phyloP scores from a whole-genome alignment of 1,140 invertebrate species.

The Macrobrachium nipponense region DNA sequence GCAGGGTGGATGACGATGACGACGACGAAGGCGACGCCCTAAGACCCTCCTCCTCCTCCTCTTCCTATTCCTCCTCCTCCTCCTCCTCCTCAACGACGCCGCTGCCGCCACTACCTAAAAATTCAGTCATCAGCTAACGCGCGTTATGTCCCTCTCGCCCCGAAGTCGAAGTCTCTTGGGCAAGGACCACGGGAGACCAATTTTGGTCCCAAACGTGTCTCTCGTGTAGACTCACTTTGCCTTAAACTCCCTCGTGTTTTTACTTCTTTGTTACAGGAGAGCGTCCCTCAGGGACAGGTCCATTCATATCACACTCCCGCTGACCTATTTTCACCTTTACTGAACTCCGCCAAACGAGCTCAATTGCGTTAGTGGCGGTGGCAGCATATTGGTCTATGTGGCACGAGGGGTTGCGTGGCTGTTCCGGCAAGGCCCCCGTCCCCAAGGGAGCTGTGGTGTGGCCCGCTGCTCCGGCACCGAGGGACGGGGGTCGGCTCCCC shows the following conservation, averaged over 20 bases:
- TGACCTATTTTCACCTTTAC: conserved; percentile 56
- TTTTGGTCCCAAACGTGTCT: conserved; percentile 30
- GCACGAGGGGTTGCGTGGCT: conserved; percentile 4
- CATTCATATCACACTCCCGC: conserved; percentile 52
- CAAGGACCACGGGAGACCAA: conserved; percentile 21
- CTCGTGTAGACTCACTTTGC: conserved; percentile 35
- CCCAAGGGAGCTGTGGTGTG: conserved; percentile 1
- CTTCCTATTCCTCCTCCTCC: conserved; percentile 5
- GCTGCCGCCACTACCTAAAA: conserved; percentile 35
- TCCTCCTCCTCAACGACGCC: neutral
- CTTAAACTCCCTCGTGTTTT: conserved; percentile 39
- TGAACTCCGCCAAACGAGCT: conserved; percentile 39
- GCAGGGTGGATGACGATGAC: too few species aligned
- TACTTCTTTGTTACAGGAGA: conserved; percentile 41
- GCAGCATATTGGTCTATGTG: conserved; percentile 39
- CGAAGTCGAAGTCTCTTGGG: conserved; percentile 2
- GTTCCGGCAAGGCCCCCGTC: conserved; percentile 20
- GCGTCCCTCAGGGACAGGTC: conserved; percentile 25
- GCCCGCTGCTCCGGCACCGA: neutral
- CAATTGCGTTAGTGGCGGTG: conserved; percentile 47
- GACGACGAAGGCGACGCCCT: too few species aligned
- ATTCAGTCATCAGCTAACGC: conserved; percentile 44
- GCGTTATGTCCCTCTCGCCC: conserved; percentile 33
- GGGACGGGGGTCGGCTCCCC: neutral
- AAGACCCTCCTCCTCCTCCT: neutral